Evolutionary conservation across 1,140 invertebrate species (phyloP).

Genomic region (Drosophila sechellia): DNA sequence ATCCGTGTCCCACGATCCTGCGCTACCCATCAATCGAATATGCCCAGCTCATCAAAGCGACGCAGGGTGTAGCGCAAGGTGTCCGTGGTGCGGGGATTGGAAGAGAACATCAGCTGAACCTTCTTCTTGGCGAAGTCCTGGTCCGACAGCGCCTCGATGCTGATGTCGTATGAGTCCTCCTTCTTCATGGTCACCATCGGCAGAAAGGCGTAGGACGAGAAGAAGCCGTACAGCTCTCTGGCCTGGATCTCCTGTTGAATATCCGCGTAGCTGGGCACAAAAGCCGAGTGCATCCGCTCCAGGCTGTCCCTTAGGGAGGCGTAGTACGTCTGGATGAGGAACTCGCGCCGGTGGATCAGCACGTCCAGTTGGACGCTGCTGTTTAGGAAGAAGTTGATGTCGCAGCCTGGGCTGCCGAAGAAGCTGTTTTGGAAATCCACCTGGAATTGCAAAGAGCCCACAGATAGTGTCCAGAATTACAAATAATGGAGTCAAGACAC

Average conservation of each 20-base stretch:
- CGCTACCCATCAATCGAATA: constrained; percentile 64
- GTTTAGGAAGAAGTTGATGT: constrained; percentile 82
- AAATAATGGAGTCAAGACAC: constrained; percentile 5
- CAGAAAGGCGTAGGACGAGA: constrained; percentile 75
- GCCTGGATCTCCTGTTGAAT: constrained; percentile 65
- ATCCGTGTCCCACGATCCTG: neutral
- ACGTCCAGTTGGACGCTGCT: constrained; percentile 81
- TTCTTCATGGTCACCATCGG: constrained; percentile 82
- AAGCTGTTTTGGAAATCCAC: constrained; percentile 82
- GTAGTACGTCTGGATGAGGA: constrained; percentile 74
- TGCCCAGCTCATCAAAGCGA: constrained; percentile 74
- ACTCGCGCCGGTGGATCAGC: constrained; percentile 69
- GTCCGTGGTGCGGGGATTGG: constrained; percentile 76
- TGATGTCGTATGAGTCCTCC: constrained; percentile 77
- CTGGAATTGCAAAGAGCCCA: constrained; percentile 17
- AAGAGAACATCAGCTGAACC: constrained; percentile 80
- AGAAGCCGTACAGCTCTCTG: constrained; percentile 77
- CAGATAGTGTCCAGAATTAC: neutral
- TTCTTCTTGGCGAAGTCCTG: constrained; percentile 77
- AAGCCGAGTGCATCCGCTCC: constrained; percentile 61
- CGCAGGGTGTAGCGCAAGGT: constrained; percentile 71
- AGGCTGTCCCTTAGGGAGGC: constrained; percentile 60
- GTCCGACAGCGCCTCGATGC: constrained; percentile 70
- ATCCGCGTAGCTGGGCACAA: constrained; percentile 67
- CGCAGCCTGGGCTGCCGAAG: constrained; percentile 80